A percentile compares a stretch with the other conserved stretches of the same genome.
phyloP scores from a whole-genome alignment of 2,113 vertebrate species.

The Chrysochloris asiatica region DNA sequence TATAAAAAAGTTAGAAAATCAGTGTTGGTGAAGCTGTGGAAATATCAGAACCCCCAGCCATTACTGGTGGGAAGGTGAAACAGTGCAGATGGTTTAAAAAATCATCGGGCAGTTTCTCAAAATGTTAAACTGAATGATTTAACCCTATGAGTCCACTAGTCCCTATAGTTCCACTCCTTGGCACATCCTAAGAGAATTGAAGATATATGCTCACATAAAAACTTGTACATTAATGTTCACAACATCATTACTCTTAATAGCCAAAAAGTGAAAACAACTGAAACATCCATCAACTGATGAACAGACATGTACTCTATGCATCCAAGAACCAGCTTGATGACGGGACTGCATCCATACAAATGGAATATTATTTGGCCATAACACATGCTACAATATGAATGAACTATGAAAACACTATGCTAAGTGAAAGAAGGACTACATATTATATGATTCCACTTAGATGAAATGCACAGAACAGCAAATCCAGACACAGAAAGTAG shows the following conservation, averaged over 20 bases:
- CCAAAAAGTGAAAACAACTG: neutral
- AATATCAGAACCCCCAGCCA: neutral
- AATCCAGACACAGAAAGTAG: neutral
- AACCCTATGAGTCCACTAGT: neutral
- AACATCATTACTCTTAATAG: neutral
- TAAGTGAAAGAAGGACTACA: neutral
- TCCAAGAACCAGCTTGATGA: too few species aligned
- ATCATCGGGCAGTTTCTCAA: neutral
- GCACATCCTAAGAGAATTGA: neutral
- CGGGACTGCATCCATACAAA: neutral
- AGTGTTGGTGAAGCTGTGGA: fast-evolving
- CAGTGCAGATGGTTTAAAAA: neutral
- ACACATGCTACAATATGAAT: too few species aligned
- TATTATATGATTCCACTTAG: neutral
- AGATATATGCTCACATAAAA: neutral
- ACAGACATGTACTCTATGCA: neutral
- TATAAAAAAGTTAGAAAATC: neutral
- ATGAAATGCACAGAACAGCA: neutral
- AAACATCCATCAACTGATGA: neutral
- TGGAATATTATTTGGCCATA: neutral
- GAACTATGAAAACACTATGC: neutral
- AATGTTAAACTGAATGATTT: neutral
- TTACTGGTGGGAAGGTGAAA: neutral
- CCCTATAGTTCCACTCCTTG: neutral
- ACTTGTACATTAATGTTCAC: neutral